Evolutionary conservation across 2,113 vertebrate species (phyloP).

Genomic region (Elgaria multicarinata): DNA sequence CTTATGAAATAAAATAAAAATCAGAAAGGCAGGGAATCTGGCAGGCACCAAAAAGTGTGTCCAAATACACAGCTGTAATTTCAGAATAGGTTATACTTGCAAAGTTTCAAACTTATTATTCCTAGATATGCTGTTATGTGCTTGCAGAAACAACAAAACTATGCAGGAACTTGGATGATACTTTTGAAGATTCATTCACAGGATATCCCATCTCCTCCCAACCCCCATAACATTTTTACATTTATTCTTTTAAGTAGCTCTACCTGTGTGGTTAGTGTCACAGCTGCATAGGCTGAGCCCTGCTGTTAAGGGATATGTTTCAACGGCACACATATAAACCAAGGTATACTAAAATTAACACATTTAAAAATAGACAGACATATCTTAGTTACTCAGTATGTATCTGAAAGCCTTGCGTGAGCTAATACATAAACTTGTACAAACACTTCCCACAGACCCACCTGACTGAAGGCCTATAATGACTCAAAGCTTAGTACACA

Average conservation of each 20-base stretch:
- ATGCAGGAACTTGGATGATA: background rate
- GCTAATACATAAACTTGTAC: background rate
- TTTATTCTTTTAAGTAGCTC: background rate
- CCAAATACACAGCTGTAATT: background rate
- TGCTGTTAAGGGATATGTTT: background rate
- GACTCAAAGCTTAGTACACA: background rate
- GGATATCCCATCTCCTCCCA: background rate
- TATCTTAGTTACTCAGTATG: conserved; percentile 16
- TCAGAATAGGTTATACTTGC: background rate
- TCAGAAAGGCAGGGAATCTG: background rate
- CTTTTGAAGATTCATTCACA: background rate
- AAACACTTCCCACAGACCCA: conserved; percentile 31
- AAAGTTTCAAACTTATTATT: background rate
- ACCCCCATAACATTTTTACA: background rate
- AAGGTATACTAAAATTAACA: conserved; percentile 10
- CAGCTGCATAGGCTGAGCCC: background rate
- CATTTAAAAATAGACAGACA: background rate
- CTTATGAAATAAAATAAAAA: too few species aligned
- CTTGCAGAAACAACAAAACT: background rate
- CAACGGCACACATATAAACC: background rate
- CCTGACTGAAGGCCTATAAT: conserved; percentile 17
- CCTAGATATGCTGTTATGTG: background rate
- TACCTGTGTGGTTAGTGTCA: background rate
- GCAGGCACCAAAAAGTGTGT: too few species aligned
- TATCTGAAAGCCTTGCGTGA: background rate